Evolutionary conservation across 2,888 invertebrate genomes (phyloP), one percentile per base, ranked within the genome.

Genomic region (Bimastos eiseni): DNA sequence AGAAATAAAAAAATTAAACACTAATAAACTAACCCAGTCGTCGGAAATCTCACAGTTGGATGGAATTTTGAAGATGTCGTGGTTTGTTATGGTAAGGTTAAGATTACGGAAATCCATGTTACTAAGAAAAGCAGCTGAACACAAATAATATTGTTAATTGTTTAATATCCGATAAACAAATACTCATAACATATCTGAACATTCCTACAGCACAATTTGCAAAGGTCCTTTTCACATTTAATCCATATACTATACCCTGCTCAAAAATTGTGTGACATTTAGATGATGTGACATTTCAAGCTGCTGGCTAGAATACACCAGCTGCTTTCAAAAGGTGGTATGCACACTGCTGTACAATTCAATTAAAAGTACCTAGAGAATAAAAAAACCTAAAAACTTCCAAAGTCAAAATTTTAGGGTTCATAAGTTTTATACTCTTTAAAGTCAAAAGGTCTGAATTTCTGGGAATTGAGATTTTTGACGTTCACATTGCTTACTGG

Each of bases 41-140:
- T 36, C 36, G 8, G 37, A 1, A 8, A 5, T 21, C 24, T 86
- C 0, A 24, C 86, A 86, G 1, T 86, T 24, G 34, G 34, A 37
- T 33, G 86, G 86, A 34, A 86, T 24, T 86, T 86, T 86, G 86
- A 86, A 86, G 37, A 86, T 86, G 86, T 86, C 86, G 19, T 86
- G 86, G 24, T 86, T 86, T 24, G 86, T 86, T 34, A 86, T 86
- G 86, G 86, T 86, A 21, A 86, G 86, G 24, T 86, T 86, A 0
- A 86, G 36, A 19, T 86, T 86, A 19, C 86, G 86, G 15, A 86
- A 86, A 37, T 86, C 86, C 86, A 86, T 86, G 86, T 86, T 86
- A 86, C 36, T 33, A 36, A 86, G 86, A 86, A 86, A 86, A 86
- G 86, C 86, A 37, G 21, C 86, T 86, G 86, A n/a, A n/a, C n/a